Conservation (phyloP, 2,888 invertebrate genomes). For the Apodemia duryi region DNA sequence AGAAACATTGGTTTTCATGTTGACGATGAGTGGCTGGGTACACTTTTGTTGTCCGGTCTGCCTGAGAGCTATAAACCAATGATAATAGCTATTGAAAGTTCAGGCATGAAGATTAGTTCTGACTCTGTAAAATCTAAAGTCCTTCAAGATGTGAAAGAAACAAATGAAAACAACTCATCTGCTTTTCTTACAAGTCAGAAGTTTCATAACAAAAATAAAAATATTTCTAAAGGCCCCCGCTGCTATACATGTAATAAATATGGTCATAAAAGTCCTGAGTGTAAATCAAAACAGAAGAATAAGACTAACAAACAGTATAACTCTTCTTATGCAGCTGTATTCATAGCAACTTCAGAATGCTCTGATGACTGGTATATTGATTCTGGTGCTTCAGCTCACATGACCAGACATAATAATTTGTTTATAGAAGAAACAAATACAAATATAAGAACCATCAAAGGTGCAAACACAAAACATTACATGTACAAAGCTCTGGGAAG, state of each 20-base stretch:
- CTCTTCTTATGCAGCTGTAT: background rate
- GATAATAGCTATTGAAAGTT: background rate
- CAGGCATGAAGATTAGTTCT: background rate
- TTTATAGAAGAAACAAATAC: background rate
- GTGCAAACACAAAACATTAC: background rate
- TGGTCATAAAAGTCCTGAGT: background rate
- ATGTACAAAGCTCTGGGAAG: background rate
- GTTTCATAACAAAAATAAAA: background rate
- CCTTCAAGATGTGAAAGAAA: background rate
- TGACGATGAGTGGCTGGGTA: conserved; percentile 5
- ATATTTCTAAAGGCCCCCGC: background rate
- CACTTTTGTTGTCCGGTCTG: background rate
- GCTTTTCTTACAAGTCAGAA: background rate
- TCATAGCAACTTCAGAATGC: background rate
- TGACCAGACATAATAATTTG: background rate
- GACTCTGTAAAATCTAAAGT: background rate
- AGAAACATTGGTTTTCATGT: background rate
- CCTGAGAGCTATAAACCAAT: background rate
- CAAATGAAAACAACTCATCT: background rate
- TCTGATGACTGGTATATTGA: background rate
- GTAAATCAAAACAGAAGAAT: background rate
- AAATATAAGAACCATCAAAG: background rate
- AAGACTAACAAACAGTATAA: background rate
- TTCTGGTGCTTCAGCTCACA: background rate
- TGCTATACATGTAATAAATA: background rate